Conservation (phyloP, 2,797 vertebrate species). For the Esox masquinongy region DNA sequence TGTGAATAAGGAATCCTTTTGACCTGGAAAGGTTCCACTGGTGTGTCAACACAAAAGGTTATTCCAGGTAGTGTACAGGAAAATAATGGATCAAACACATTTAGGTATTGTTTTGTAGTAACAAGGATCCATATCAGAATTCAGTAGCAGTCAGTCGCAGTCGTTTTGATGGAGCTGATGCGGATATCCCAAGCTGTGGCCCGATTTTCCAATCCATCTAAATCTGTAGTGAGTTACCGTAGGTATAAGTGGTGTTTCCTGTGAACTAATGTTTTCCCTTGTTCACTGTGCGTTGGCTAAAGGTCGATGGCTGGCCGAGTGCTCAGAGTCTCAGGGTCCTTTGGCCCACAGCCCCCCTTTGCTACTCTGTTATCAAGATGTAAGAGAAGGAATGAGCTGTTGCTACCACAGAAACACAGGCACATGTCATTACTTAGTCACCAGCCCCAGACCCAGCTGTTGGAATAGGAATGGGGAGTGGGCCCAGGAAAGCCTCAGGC, state of each 20-base stretch:
- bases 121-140: not conserved
- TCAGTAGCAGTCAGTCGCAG: constrained; percentile 10
- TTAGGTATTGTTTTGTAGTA: not conserved
- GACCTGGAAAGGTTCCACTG: too few species aligned
- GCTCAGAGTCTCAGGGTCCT: not conserved
- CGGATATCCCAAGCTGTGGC: constrained; percentile 1
- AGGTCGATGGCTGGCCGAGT: not conserved
- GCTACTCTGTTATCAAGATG: not conserved
- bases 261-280: constrained; percentile 34
- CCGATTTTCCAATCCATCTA: not conserved
- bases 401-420: not conserved
- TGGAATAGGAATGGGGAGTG: not conserved
- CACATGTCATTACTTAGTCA: too few species aligned
- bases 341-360: not conserved
- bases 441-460: too few species aligned
- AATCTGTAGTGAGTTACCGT: not conserved
- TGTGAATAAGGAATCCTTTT: not conserved
- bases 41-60: too few species aligned
- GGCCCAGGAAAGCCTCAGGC: not conserved
- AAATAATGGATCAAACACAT: not conserved
- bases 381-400: not conserved
- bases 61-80: not conserved
- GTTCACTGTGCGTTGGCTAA: not conserved
- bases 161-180: not conserved
- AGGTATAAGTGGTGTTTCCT: constrained; percentile 18